Percentiles rank a stretch among this genome's conserved stretches.
Evolutionary conservation across 1,140 invertebrate species (phyloP).

Genomic region (Galleria mellonella): DNA sequence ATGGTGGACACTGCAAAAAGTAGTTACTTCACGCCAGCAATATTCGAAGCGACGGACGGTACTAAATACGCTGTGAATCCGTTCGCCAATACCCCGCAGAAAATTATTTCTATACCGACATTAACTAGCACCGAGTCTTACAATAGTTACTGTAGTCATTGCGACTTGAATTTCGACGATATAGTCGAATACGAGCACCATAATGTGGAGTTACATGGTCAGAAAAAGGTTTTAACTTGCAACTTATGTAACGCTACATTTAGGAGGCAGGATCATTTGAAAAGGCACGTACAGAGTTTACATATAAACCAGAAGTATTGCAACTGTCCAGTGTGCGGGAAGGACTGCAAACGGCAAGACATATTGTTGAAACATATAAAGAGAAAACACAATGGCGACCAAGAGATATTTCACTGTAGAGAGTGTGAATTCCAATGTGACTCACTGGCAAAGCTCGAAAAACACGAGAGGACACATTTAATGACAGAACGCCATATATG

Average conservation of each 20-base stretch:
- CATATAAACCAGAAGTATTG: slow-evolving; percentile 24
- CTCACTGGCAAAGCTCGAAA: slow-evolving; percentile 21
- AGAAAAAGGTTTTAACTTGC: slow-evolving; percentile 21
- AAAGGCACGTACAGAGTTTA: slow-evolving; percentile 32
- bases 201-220: slow-evolving; percentile 20
- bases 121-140: background rate
- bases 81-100: background rate
- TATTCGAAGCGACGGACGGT: background rate
- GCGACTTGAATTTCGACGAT: slow-evolving; percentile 17
- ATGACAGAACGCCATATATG: slow-evolving; percentile 23
- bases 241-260: slow-evolving; percentile 25
- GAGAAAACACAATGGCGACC: slow-evolving; percentile 20
- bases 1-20: no score
- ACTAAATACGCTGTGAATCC: slow-evolving; percentile 12
- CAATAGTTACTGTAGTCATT: slow-evolving; percentile 13
- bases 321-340: slow-evolving; percentile 25
- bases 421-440: slow-evolving; percentile 25
- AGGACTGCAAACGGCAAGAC: slow-evolving; percentile 27
- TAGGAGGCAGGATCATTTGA: slow-evolving; percentile 33
- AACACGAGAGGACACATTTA: slow-evolving; percentile 26
- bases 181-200: slow-evolving; percentile 23
- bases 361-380: slow-evolving; percentile 30
- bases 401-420: slow-evolving; percentile 22
- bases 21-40: no score
- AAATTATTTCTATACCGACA: background rate